Percentiles rank a stretch among this genome's conserved stretches.
Evolutionary conservation across 2,113 vertebrate species (phyloP).

Genomic region (Vanacampus margaritifer): DNA sequence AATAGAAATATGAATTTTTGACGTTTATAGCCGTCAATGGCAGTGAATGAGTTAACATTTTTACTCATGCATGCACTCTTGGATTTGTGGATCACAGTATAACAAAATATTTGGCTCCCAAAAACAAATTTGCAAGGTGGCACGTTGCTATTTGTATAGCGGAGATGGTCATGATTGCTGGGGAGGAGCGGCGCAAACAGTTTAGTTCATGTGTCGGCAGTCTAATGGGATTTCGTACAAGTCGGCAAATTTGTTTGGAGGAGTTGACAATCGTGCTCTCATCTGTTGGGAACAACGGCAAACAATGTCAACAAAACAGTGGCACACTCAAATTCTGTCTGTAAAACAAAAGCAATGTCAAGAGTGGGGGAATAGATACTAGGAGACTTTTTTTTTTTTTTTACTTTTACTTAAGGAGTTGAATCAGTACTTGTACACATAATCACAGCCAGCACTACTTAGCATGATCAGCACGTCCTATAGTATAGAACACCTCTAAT

Average conservation of each 20-base stretch:
- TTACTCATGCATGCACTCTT: neutral
- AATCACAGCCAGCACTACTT: neutral
- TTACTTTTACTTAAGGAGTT: no score
- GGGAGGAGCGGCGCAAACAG: neutral
- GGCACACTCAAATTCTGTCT: neutral
- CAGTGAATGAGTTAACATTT: no score
- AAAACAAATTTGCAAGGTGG: constrained; percentile 3
- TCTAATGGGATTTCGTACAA: neutral
- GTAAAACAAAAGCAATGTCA: neutral
- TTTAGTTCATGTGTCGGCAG: neutral
- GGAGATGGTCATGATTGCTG: constrained; percentile 5
- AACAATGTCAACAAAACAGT: neutral
- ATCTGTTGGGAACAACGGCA: neutral
- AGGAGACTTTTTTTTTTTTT: neutral
- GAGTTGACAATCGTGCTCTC: neutral
- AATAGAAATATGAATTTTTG: no score
- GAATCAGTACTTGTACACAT: neutral
- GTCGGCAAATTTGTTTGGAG: neutral
- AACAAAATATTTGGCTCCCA: neutral
- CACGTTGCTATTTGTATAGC: constrained; percentile 1
- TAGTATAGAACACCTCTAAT: neutral
- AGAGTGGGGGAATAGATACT: neutral
- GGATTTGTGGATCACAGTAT: constrained; percentile 27
- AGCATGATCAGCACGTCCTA: neutral
- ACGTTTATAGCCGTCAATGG: no score